phyloP scores from a whole-genome alignment of 1,140 invertebrate species.

The Hetaerina americana region DNA sequence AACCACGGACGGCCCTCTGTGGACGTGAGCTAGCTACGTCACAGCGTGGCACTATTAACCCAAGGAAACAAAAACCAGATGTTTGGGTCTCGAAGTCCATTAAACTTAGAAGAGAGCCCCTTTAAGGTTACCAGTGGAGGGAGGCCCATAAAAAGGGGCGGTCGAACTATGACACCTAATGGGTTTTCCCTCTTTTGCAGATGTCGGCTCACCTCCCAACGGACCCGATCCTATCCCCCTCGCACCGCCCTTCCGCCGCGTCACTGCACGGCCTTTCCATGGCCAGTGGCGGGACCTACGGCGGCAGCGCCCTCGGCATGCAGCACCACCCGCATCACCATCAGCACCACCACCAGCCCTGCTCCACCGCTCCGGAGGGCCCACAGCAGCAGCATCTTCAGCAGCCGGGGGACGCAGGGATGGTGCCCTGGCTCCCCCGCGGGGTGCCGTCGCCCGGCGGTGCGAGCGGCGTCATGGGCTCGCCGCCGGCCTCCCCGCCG shows the following conservation, averaged over 20 bases:
- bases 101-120: too few relatives aligned
- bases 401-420: neutral
- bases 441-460: neutral
- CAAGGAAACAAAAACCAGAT: too few relatives aligned
- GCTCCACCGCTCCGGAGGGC: too few relatives aligned
- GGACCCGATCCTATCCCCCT: neutral
- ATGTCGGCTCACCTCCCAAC: neutral
- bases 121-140: too few relatives aligned
- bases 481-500: neutral
- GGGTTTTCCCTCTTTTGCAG: too few relatives aligned
- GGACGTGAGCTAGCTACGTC: too few relatives aligned
- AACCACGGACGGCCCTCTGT: too few relatives aligned
- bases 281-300: neutral
- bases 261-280: neutral
- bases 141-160: too few relatives aligned
- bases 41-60: too few relatives aligned
- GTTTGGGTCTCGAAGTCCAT: too few relatives aligned
- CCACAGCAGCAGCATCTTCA: neutral
- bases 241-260: neutral
- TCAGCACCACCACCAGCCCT: neutral
- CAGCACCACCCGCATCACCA: neutral
- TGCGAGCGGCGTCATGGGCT: neutral
- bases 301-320: neutral
- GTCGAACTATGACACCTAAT: too few relatives aligned
- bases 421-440: neutral